A percentile compares a stretch with the other conserved stretches of the same genome.
Conservation (phyloP, 2,888 invertebrate species). For the Cerastis leucographa region DNA sequence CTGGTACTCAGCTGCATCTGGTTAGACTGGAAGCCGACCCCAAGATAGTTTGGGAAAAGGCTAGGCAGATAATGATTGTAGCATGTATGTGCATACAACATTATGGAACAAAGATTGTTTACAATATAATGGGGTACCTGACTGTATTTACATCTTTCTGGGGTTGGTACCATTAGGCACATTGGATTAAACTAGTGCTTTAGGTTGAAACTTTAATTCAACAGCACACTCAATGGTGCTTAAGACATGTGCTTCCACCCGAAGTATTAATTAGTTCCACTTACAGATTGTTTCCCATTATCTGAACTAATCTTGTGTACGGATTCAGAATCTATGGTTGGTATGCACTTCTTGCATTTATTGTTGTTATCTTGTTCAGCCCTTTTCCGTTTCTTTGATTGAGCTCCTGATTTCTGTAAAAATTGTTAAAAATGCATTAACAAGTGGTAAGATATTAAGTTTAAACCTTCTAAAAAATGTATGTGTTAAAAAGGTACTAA, state of each 20-base stretch:
- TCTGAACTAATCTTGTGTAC: conserved; percentile 58
- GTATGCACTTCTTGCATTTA: conserved; percentile 77
- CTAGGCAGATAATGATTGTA: too few species aligned
- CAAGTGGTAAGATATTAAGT: background rate
- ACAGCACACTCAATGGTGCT: background rate
- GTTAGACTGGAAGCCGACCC: too few species aligned
- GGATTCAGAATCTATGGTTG: conserved; percentile 72
- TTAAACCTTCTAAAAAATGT: background rate
- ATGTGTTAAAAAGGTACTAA: background rate
- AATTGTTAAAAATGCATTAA: background rate
- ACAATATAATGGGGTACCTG: background rate
- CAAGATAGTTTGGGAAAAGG: too few species aligned
- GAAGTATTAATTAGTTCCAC: conserved; percentile 54
- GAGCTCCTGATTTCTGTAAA: conserved; percentile 78
- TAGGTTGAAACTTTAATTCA: background rate
- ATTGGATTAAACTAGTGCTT: background rate
- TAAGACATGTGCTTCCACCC: background rate
- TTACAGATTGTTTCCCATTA: conserved; percentile 74
- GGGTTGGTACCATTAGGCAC: background rate
- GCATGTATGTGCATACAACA: background rate
- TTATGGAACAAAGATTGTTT: background rate
- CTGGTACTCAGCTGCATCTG: too few species aligned
- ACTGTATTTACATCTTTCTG: background rate
- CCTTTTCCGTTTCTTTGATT: conserved; percentile 85
- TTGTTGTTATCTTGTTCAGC: conserved; percentile 83